Evolutionary conservation across 2,113 vertebrate species (phyloP).

Genomic region (Labeo catla): DNA sequence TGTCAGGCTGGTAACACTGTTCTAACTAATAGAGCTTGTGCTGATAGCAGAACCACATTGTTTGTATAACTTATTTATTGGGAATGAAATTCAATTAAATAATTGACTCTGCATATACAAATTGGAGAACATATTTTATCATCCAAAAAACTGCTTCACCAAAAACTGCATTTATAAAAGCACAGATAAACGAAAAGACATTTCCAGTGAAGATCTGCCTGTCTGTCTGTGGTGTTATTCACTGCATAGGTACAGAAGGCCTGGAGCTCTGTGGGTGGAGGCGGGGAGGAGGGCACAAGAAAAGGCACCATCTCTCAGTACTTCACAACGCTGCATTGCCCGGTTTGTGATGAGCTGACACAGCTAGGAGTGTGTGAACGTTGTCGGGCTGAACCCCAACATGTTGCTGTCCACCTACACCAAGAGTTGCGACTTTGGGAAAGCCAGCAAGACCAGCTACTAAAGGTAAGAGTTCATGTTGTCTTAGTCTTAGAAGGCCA

Average conservation of each 20-base stretch:
- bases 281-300: constrained; percentile 77
- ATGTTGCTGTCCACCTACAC: constrained; percentile 86
- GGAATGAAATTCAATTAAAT: background rate
- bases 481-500: background rate
- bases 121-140: background rate
- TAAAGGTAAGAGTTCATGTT: constrained; percentile 80
- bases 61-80: background rate
- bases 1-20: background rate
- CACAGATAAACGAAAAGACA: background rate
- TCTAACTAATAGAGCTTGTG: background rate
- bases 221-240: background rate
- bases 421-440: constrained; percentile 91
- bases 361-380: constrained; percentile 90
- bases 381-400: constrained; percentile 90
- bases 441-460: constrained; percentile 86
- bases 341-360: constrained; percentile 92
- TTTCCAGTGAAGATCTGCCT: background rate
- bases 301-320: constrained; percentile 98
- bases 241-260: constrained; percentile 87
- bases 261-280: constrained; percentile 70
- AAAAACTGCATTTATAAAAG: background rate
- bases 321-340: constrained; percentile 95
- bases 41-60: background rate
- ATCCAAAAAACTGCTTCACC: background rate
- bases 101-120: background rate